Percentiles rank a stretch among this genome's conserved stretches.
phyloP scores from a whole-genome alignment of 2,113 vertebrate species.

The Cottus gobio region DNA sequence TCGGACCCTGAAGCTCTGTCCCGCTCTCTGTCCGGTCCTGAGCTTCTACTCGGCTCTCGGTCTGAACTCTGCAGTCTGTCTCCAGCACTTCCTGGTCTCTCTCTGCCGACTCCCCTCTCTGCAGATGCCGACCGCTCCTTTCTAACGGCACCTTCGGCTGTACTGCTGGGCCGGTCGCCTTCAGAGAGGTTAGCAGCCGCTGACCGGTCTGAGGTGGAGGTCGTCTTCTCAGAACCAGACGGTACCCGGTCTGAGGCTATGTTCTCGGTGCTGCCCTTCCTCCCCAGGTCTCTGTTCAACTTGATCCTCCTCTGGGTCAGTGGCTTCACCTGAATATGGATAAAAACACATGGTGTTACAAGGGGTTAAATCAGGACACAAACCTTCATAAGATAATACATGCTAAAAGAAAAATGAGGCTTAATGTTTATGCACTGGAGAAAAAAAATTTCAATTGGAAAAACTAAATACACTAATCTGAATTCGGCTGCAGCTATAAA shows the following conservation, averaged over 20 bases:
- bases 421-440: too few species aligned
- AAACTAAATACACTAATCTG: background rate
- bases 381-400: background rate
- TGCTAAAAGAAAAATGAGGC: background rate
- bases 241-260: slow-evolving; percentile 34
- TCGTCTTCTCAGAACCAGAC: slow-evolving; percentile 50
- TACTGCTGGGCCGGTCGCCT: slow-evolving; percentile 48
- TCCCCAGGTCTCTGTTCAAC: slow-evolving; percentile 75
- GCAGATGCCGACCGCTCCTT: slow-evolving; percentile 56
- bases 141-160: slow-evolving; percentile 37
- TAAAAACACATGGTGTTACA: background rate
- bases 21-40: slow-evolving; percentile 54
- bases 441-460: background rate
- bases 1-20: slow-evolving; percentile 53
- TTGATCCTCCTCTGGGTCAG: slow-evolving; percentile 71
- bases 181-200: slow-evolving; percentile 19
- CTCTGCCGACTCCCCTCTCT: slow-evolving; percentile 60
- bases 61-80: slow-evolving; percentile 54
- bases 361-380: background rate
- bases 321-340: slow-evolving; percentile 65
- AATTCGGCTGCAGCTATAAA: background rate
- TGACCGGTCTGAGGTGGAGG: slow-evolving; percentile 58
- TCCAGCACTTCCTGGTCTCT: slow-evolving; percentile 58
- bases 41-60: slow-evolving; percentile 55
- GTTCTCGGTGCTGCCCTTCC: slow-evolving; percentile 63